Evolutionary conservation across 2,113 vertebrate genomes (phyloP).

Genomic region (Ovis canadensis): DNA sequence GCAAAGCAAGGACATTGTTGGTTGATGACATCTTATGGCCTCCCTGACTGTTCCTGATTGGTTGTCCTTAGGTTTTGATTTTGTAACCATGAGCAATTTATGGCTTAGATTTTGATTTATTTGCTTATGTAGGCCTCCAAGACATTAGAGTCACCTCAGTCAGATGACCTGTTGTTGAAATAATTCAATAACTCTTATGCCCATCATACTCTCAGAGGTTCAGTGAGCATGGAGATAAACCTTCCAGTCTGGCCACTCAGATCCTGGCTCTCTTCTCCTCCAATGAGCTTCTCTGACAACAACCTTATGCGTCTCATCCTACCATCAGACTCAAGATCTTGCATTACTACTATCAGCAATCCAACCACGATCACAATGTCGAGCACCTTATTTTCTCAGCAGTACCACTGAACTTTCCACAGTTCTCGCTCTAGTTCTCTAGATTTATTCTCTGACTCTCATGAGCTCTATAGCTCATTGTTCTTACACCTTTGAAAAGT

Average conservation of each 20-base stretch:
- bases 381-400: neutral
- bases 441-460: neutral
- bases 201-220: neutral
- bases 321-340: neutral
- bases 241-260: neutral
- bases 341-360: neutral
- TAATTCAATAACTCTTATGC: neutral
- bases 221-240: neutral
- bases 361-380: neutral
- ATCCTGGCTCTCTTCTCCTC: neutral
- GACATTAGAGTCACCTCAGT: neutral
- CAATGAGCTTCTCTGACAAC: neutral
- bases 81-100: neutral
- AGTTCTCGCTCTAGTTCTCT: neutral
- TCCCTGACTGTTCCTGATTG: neutral
- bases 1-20: neutral
- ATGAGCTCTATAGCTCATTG: neutral
- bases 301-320: neutral
- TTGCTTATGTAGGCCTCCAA: neutral
- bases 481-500: neutral
- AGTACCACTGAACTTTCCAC: neutral
- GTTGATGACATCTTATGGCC: neutral
- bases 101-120: neutral
- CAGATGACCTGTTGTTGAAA: neutral
- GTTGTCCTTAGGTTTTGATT: neutral